Evolutionary conservation across 2,113 vertebrate species (phyloP).

Genomic region (Bambusicola thoracicus): DNA sequence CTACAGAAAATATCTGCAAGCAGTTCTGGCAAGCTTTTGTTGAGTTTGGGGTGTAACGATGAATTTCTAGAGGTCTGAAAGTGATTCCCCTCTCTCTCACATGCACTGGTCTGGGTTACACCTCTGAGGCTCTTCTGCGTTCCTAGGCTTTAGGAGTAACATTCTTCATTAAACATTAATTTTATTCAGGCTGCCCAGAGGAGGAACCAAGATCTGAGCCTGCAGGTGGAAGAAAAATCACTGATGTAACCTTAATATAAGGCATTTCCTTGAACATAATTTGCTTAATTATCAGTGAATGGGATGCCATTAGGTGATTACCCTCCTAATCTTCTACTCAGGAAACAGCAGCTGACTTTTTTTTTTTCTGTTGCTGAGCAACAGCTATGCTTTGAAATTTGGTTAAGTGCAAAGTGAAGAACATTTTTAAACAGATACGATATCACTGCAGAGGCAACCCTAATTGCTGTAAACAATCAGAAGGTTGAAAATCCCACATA

Average conservation of each 20-base stretch:
- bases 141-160: neutral
- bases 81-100: neutral
- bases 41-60: accelerated
- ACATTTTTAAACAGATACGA: conserved; percentile 20
- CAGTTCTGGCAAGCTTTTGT: neutral
- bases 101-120: neutral
- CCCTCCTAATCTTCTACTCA: conserved; percentile 33
- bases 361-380: conserved; percentile 49
- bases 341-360: conserved; percentile 27
- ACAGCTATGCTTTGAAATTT: conserved; percentile 41
- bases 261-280: conserved; percentile 39
- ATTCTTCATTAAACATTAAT: neutral
- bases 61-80: neutral
- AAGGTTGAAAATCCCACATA: conserved; percentile 16
- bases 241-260: neutral
- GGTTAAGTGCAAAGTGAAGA: conserved; percentile 3
- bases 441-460: conserved; percentile 25
- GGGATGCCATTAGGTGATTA: conserved; percentile 44
- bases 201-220: neutral
- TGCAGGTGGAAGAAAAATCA: neutral
- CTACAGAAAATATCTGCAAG: neutral
- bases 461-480: neutral
- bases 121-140: neutral
- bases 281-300: conserved; percentile 29
- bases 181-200: neutral